Evolutionary conservation across 2,888 invertebrate genomes (phyloP).

Genomic region (Cheiracanthium punctorium): DNA sequence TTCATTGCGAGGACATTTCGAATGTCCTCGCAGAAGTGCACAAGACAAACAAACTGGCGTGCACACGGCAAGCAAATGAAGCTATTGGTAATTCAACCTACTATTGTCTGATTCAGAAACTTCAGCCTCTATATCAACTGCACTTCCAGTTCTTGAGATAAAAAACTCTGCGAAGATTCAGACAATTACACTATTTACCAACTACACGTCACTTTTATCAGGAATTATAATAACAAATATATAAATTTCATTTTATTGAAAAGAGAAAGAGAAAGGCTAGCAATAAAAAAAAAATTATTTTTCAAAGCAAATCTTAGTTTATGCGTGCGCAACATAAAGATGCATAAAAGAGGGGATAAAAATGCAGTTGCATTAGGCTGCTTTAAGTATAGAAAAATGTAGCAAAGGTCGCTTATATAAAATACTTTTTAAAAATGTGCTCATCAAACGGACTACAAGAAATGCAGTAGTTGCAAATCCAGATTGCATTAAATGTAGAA

Average conservation of each 20-base stretch:
- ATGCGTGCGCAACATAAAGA: conserved; percentile 26
- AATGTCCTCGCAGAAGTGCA: conserved; percentile 39
- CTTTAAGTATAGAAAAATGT: no score
- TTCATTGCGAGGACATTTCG: not conserved
- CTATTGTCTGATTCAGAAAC: conserved; percentile 65
- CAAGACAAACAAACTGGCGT: conserved; percentile 49
- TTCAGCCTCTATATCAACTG: conserved; percentile 66
- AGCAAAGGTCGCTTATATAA: no score
- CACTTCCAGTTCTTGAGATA: conserved; percentile 67
- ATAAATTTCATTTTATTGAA: conserved; percentile 28
- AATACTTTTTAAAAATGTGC: no score
- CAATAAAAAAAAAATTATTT: conserved; percentile 4
- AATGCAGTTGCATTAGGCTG: not conserved
- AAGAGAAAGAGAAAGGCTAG: conserved; percentile 31
- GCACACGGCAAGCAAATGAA: conserved; percentile 57
- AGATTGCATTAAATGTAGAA: no score
- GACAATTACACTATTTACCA: conserved; percentile 40
- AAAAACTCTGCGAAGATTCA: conserved; percentile 65
- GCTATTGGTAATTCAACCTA: conserved; percentile 62
- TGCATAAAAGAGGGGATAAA: not conserved
- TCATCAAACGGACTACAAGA: no score
- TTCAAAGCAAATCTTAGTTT: conserved; percentile 3
- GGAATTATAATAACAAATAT: conserved; percentile 27
- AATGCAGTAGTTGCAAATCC: no score
- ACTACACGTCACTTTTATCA: conserved; percentile 16